These are phyloP conservation scores for Octomys mimax DNA, from an alignment of 2,797 vertebrate genomes.

Conservation along the genomic window DNA sequence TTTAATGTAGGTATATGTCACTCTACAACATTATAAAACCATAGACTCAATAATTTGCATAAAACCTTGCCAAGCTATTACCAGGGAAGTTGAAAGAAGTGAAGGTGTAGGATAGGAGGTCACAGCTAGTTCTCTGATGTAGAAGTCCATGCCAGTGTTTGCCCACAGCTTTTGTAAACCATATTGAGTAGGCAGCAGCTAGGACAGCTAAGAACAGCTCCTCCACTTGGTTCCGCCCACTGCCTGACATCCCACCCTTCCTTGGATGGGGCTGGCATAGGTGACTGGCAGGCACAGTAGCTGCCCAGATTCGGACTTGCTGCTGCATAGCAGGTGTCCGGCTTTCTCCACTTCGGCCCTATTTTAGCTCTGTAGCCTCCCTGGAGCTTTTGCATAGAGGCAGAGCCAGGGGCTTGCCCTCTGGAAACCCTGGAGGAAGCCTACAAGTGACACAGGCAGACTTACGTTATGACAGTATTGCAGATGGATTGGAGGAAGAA, in stretches of 20 bases:
- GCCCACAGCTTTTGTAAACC: neutral
- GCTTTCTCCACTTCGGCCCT: too few species aligned
- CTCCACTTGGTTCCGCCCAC: neutral
- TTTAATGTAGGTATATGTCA: neutral
- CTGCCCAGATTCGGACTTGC: neutral
- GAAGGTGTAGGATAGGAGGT: neutral
- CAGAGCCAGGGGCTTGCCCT: neutral
- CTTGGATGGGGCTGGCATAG: neutral
- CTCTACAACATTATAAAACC: neutral
- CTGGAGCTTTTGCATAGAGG: neutral
- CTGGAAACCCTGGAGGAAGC: neutral
- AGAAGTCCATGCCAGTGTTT: neutral
- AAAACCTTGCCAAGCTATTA: neutral
- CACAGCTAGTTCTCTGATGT: neutral
- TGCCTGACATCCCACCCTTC: neutral
- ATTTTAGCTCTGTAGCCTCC: neutral
- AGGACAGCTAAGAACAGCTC: neutral
- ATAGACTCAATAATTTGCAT: neutral
- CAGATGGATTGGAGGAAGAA: neutral
- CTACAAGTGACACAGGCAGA: neutral
- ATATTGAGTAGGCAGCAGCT: neutral
- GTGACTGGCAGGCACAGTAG: neutral
- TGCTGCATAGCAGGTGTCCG: neutral
- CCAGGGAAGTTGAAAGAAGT: neutral
- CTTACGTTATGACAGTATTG: fast-evolving